Conservation (phyloP, 2,113 vertebrate genomes). For the Cyanocitta stelleri region DNA sequence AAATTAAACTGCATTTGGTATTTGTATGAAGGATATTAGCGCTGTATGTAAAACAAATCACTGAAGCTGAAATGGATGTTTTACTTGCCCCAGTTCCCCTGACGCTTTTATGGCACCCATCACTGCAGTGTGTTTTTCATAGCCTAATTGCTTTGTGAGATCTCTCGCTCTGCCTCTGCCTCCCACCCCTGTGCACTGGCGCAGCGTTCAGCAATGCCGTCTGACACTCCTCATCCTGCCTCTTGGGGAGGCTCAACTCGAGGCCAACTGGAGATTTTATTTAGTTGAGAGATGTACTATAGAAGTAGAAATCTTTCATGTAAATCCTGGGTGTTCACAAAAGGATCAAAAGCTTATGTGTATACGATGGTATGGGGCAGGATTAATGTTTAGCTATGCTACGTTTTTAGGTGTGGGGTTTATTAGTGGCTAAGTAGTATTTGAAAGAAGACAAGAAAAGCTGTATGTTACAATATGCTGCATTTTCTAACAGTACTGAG, state of each 20-base stretch:
- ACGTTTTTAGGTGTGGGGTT: neutral
- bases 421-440: neutral
- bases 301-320: neutral
- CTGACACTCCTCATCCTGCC: slow-evolving; percentile 9
- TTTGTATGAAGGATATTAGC: neutral
- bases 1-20: neutral
- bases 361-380: neutral
- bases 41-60: slow-evolving; percentile 11
- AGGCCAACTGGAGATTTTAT: slow-evolving; percentile 23
- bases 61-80: slow-evolving; percentile 17
- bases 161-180: neutral
- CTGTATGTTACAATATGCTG: neutral
- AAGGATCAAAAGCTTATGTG: neutral
- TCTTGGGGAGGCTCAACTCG: slow-evolving; percentile 42
- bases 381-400: neutral
- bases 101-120: neutral
- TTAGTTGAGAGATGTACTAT: neutral
- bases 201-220: neutral
- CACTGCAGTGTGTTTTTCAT: neutral
- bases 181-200: neutral
- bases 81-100: neutral
- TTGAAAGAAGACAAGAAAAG: neutral
- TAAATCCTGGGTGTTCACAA: slow-evolving; percentile 21
- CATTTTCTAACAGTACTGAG: neutral
- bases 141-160: neutral